These are phyloP conservation scores for Empidonax alnorum DNA, from an alignment of 2,113 vertebrate species.

Conservation along the genomic window DNA sequence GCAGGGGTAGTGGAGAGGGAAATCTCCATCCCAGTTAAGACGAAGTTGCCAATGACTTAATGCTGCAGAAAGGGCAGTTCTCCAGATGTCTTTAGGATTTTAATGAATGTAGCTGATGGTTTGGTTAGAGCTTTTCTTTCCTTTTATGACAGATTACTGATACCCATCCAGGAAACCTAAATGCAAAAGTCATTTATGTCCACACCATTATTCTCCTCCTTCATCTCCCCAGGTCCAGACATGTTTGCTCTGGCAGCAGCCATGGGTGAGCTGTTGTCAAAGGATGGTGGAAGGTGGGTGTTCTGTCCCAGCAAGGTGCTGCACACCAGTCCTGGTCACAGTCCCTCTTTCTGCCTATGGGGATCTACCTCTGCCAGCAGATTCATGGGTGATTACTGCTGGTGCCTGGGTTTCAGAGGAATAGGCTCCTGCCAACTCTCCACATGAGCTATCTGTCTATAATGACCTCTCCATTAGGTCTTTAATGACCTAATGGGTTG, in stretches of 20 bases:
- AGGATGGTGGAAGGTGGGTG: not conserved
- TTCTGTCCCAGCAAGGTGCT: not conserved
- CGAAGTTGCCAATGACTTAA: not conserved
- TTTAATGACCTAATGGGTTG: too few relatives aligned
- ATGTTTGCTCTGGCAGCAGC: rapidly evolving
- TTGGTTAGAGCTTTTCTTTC: not conserved
- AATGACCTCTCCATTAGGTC: not conserved
- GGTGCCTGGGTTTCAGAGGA: not conserved
- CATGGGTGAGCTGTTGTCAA: not conserved
- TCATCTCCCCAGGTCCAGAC: not conserved
- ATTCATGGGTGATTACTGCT: not conserved
- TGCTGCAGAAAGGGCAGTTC: conserved; percentile 5
- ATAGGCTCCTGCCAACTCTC: rapidly evolving
- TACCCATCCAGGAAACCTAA: not conserved
- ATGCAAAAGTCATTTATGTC: conserved; percentile 1
- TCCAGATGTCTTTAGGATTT: conserved; percentile 19
- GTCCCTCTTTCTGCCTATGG: not conserved
- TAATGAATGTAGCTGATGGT: conserved; percentile 30
- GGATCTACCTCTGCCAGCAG: not conserved
- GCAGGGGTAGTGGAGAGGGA: not conserved
- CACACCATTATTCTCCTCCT: rapidly evolving
- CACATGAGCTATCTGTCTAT: not conserved
- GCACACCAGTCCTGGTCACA: not conserved
- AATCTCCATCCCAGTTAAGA: not conserved
- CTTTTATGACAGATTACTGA: conserved; percentile 1